Conservation (phyloP, 2,113 vertebrate species). For the Gymnorhina tibicen region DNA sequence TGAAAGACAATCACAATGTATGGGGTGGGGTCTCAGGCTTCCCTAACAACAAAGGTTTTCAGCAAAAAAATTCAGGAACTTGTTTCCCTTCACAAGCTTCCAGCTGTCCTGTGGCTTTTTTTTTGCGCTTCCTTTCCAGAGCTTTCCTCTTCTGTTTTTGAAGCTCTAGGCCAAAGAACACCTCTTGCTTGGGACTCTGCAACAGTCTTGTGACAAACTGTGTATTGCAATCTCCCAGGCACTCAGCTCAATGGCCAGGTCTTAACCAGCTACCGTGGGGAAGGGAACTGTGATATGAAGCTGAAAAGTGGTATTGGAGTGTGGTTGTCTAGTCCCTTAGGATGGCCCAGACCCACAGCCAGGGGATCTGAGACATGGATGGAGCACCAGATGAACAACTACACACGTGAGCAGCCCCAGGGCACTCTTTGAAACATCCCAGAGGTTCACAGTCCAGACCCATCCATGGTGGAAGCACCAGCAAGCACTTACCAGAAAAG, state of each 20-base stretch:
- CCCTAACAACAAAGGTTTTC: neutral
- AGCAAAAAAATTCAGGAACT: neutral
- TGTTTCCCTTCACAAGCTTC: neutral
- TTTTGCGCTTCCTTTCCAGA: neutral
- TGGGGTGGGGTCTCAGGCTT: neutral
- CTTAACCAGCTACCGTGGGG: accelerated
- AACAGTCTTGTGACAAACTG: neutral
- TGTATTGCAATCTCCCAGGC: neutral
- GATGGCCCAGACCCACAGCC: neutral
- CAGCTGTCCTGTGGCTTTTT: neutral
- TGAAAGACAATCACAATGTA: neutral
- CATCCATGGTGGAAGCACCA: neutral
- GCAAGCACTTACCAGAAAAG: neutral
- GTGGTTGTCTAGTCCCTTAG: neutral
- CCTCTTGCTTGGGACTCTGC: neutral
- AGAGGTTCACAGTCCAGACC: neutral
- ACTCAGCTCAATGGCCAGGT: neutral
- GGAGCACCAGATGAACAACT: neutral
- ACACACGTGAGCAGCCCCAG: neutral
- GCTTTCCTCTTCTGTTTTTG: neutral
- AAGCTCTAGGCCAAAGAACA: neutral
- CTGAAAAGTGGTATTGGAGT: neutral
- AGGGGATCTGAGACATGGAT: accelerated
- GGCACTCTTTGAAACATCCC: neutral
- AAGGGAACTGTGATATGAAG: neutral